phyloP scores from a whole-genome alignment of 2,797 vertebrate species.

The Xenopus petersii region DNA sequence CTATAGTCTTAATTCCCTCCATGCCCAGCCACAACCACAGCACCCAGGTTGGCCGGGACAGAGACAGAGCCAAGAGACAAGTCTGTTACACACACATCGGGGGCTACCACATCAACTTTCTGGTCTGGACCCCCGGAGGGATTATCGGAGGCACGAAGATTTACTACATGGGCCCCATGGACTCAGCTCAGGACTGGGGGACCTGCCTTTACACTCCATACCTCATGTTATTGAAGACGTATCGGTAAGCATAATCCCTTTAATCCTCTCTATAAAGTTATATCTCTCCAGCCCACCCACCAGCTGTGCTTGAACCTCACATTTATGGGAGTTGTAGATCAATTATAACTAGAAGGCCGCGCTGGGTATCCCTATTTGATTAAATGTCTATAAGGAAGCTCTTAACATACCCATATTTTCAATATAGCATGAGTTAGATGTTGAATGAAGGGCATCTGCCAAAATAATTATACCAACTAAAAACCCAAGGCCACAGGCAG shows the following conservation, averaged over 20 bases:
- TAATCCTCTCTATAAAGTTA: background rate
- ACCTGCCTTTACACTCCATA: constrained; percentile 93
- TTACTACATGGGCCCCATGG: constrained; percentile 91
- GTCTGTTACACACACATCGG: constrained; percentile 92
- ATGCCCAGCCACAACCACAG: constrained; percentile 91
- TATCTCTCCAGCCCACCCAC: no score
- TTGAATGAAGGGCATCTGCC: constrained; percentile 27
- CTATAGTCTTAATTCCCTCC: constrained; percentile 93
- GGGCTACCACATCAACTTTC: constrained; percentile 92
- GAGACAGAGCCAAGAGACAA: constrained; percentile 90
- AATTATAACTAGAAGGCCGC: no score
- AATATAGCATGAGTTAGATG: background rate
- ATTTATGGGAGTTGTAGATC: no score
- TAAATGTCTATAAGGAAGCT: no score
- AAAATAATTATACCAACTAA: constrained; percentile 16
- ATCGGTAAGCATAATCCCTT: constrained; percentile 75
- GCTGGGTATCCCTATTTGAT: no score
- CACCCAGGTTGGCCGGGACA: constrained; percentile 96
- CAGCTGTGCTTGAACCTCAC: no score
- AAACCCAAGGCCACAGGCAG: constrained; percentile 20
- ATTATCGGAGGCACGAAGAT: constrained; percentile 92
- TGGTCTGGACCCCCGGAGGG: constrained; percentile 80
- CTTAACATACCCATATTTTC: background rate
- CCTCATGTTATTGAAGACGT: constrained; percentile 97
- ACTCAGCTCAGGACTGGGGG: constrained; percentile 87